phyloP scores from a whole-genome alignment of 1,140 invertebrate genomes.

The Diuraphis noxia region DNA sequence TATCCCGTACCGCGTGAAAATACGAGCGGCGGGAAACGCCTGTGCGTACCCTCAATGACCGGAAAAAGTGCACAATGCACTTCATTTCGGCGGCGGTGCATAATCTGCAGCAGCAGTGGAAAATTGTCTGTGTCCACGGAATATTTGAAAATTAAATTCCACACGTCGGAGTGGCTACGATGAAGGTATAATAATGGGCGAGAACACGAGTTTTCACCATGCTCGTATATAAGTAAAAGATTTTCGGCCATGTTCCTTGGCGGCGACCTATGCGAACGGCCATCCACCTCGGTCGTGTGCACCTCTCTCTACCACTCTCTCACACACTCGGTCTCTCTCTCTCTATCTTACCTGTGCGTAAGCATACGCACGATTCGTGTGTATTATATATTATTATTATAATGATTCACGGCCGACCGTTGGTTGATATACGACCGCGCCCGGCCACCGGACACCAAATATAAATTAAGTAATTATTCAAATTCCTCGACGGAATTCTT shows the following conservation, averaged over 20 bases:
- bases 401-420: slow-evolving; percentile 44
- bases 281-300: background rate
- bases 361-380: background rate
- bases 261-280: background rate
- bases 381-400: background rate
- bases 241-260: slow-evolving; percentile 17
- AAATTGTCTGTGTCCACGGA: background rate
- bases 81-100: too few relatives aligned
- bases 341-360: background rate
- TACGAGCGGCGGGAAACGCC: background rate
- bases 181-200: background rate
- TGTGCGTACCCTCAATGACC: background rate
- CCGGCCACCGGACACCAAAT: slow-evolving; percentile 38
- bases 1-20: background rate
- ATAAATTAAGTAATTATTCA: slow-evolving; percentile 54
- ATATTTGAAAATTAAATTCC: background rate
- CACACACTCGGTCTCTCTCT: background rate
- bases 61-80: too few relatives aligned
- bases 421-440: slow-evolving; percentile 46
- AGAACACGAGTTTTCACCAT: background rate
- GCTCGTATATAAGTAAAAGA: background rate
- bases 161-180: background rate
- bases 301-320: background rate
- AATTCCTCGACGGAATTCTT: slow-evolving; percentile 48
- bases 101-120: too few relatives aligned